These are phyloP conservation scores for Drepana falcataria DNA, from an alignment of 2,888 invertebrate genomes.

Conservation along the genomic window DNA sequence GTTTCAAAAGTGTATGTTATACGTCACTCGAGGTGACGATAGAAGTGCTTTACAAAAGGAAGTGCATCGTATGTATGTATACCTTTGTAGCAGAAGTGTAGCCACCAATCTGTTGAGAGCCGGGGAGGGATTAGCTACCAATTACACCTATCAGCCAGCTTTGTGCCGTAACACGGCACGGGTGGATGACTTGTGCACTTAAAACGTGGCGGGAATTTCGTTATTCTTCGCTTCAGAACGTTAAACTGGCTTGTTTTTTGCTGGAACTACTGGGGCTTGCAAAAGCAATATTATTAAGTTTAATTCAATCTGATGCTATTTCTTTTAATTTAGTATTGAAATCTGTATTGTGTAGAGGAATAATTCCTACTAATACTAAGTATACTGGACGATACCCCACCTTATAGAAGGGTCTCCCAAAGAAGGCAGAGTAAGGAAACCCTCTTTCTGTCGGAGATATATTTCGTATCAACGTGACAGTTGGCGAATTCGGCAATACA, in stretches of 20 bases:
- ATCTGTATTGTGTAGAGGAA: too few species aligned
- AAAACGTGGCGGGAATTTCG: constrained; percentile 29
- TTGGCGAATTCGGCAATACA: too few species aligned
- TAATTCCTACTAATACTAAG: too few species aligned
- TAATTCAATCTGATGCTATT: background rate
- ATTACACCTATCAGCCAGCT: constrained; percentile 54
- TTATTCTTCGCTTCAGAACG: constrained; percentile 9
- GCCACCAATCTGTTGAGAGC: constrained; percentile 34
- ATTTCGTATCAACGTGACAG: too few species aligned
- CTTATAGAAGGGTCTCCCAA: too few species aligned
- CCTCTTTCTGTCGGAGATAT: too few species aligned
- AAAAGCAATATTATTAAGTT: background rate
- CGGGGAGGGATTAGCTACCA: constrained; percentile 63
- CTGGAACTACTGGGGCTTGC: background rate
- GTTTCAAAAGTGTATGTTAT: too few species aligned
- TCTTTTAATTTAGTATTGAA: too few species aligned
- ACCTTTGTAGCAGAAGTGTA: constrained; percentile 8
- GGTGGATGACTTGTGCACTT: constrained; percentile 27
- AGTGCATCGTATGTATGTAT: constrained; percentile 3
- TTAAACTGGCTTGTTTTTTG: background rate
- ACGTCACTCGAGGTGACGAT: too few species aligned
- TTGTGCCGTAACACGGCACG: constrained; percentile 24
- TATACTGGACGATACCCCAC: too few species aligned
- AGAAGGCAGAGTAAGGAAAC: too few species aligned
- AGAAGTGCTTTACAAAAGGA: background rate